Conservation (phyloP, 2,888 invertebrate genomes). For the Sphaerophoria rueppellii region DNA sequence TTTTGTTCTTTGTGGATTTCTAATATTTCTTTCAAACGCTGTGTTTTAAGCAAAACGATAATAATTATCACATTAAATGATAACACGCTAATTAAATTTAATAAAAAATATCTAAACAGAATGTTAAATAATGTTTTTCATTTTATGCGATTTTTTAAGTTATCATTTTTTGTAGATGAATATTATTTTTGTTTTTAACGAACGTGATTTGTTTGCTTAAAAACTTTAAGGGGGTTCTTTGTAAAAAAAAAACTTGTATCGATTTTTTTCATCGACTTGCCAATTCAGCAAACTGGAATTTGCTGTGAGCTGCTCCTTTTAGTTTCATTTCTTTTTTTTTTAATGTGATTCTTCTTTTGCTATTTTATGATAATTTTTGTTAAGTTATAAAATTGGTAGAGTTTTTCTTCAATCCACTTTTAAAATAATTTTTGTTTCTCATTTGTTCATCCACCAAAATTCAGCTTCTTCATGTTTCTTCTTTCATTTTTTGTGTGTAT, state of each 20-base stretch:
- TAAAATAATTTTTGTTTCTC: background rate
- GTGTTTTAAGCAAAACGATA: constrained; percentile 51
- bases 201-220: constrained; percentile 45
- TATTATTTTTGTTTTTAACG: constrained; percentile 42
- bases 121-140: constrained; percentile 21
- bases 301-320: constrained; percentile 34
- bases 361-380: constrained; percentile 29
- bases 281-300: constrained; percentile 33
- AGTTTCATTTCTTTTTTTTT: constrained; percentile 9
- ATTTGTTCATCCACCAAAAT: constrained; percentile 41
- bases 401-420: constrained; percentile 23
- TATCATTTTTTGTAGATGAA: constrained; percentile 35
- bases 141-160: constrained; percentile 29
- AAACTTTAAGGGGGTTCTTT: constrained; percentile 5
- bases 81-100: constrained; percentile 65
- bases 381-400: constrained; percentile 41
- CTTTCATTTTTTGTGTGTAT: constrained; percentile 43
- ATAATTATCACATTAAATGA: constrained; percentile 22
- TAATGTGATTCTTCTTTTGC: constrained; percentile 18
- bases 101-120: constrained; percentile 53
- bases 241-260: background rate
- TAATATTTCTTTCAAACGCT: background rate
- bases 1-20: too few relatives aligned
- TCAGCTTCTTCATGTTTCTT: constrained; percentile 4
- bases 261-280: constrained; percentile 38